Evolutionary conservation across 2,797 vertebrate genomes (phyloP), one percentile per base, ranked within the genome.

Genomic region (Chrysocyon brachyurus): DNA sequence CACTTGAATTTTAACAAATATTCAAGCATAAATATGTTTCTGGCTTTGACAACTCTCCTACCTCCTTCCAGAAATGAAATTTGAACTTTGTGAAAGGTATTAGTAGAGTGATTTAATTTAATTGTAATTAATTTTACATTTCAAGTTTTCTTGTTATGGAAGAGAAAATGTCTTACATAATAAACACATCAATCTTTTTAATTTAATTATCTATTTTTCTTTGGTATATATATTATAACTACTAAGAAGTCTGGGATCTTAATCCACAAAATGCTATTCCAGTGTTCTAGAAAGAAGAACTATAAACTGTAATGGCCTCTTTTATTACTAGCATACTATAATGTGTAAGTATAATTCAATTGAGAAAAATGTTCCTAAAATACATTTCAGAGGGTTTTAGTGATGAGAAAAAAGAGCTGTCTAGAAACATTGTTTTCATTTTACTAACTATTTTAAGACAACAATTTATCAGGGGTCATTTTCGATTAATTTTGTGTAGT

Each of bases 241-340:
- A 6, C 12, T 68, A 33, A 19, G 52, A 56, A 72, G 15, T 46
- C 3, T 77, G 4, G 0, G 9, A 36, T n/a, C 3, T 94, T 52
- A 72, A 49, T 40, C 91, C 31, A 36, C 9, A 59, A 81, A 77
- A 95, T 57, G 3, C 15, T 87, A 36, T n/a, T 36, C 36, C 5
- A 0, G 1, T 64, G 59, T 59, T 1, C 5, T 12, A 46, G 70
- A 77, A 86, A 57, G 61, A 36, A 81, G 31, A 12, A 68, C 7
- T 66, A 49, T 1, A 33, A 0, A 75, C 16, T 78, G 0, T 56
- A 49, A 4, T 72, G 56, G 3, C n/a, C 9, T 79, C 0, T 64
- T 81, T 75, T 75, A 46, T 52, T 90, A 57, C 14, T 4, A 77
- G 11, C 52, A 16, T 59, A 1, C 8, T 1, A 40, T 78, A 70